Percentiles rank a stretch among this genome's conserved stretches.
Evolutionary conservation across 2,888 invertebrate species (phyloP).

Genomic region (Leucoma salicis): DNA sequence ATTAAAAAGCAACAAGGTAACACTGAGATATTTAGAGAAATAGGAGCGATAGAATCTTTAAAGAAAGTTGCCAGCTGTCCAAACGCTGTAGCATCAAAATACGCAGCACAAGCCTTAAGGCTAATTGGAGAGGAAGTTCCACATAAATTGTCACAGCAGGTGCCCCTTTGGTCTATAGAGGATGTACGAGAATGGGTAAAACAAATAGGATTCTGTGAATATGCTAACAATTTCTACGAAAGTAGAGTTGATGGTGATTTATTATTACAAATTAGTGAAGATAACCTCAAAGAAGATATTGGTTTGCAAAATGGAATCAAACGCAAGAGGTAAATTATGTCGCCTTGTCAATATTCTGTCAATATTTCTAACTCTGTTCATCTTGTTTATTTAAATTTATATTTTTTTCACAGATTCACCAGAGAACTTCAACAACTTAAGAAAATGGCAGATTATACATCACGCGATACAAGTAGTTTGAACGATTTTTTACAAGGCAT

Average conservation of each 20-base stretch:
- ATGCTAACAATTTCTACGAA: slow-evolving; percentile 91
- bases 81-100: slow-evolving; percentile 98
- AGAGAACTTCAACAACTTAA: slow-evolving; percentile 96
- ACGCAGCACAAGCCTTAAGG: slow-evolving; percentile 95
- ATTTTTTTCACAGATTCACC: slow-evolving; percentile 86
- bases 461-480: slow-evolving; percentile 94
- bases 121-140: slow-evolving; percentile 98
- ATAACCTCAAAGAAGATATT: slow-evolving; percentile 95
- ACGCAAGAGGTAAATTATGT: slow-evolving; percentile 86
- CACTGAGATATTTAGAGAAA: slow-evolving; percentile 94
- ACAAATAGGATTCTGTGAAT: slow-evolving; percentile 96
- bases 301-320: slow-evolving; percentile 96
- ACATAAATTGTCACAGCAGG: slow-evolving; percentile 98
- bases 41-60: slow-evolving; percentile 96
- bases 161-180: slow-evolving; percentile 97
- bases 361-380: not conserved
- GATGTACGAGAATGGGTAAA: slow-evolving; percentile 99
- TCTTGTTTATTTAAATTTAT: not conserved
- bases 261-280: slow-evolving; percentile 94
- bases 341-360: not conserved
- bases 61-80: slow-evolving; percentile 98
- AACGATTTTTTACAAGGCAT: slow-evolving; percentile 92
- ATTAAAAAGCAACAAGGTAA: slow-evolving; percentile 97
- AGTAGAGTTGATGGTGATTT: slow-evolving; percentile 98
- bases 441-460: slow-evolving; percentile 98